Percentiles rank a stretch among this genome's conserved stretches.
Evolutionary conservation across 2,888 invertebrate species (phyloP).

Genomic region (Andrena dorsata): DNA sequence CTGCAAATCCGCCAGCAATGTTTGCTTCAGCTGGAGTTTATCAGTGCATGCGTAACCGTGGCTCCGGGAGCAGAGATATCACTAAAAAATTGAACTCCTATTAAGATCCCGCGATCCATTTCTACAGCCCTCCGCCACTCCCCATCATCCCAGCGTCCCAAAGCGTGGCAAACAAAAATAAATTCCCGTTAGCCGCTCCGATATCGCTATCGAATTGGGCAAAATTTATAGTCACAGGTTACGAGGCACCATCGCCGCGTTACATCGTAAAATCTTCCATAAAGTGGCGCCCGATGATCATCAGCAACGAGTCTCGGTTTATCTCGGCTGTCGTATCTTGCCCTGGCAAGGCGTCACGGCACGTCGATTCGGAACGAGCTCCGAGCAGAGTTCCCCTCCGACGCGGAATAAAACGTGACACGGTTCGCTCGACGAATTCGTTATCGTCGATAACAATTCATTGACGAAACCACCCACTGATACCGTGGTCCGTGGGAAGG

Average conservation of each 20-base stretch:
- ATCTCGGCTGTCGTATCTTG: constrained; percentile 17
- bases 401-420: background rate
- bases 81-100: too few relatives aligned
- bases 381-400: constrained; percentile 18
- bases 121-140: too few relatives aligned
- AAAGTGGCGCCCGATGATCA: constrained; percentile 41
- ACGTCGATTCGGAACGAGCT: constrained; percentile 18
- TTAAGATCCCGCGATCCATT: too few relatives aligned
- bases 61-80: too few relatives aligned
- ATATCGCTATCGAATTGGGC: constrained; percentile 18
- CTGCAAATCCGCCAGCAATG: too few relatives aligned
- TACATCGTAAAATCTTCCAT: constrained; percentile 54
- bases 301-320: constrained; percentile 20
- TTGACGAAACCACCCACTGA: constrained; percentile 2
- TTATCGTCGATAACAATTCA: constrained; percentile 30
- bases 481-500: background rate
- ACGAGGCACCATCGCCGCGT: constrained; percentile 9
- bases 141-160: too few relatives aligned
- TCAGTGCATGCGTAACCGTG: too few relatives aligned
- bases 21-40: too few relatives aligned
- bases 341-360: constrained; percentile 19
- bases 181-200: constrained; percentile 26
- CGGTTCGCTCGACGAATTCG: background rate
- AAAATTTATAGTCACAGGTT: constrained; percentile 41
- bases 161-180: constrained; percentile 24